Conservation (phyloP, 2,113 vertebrate species). For the Peromyscus californicus region DNA sequence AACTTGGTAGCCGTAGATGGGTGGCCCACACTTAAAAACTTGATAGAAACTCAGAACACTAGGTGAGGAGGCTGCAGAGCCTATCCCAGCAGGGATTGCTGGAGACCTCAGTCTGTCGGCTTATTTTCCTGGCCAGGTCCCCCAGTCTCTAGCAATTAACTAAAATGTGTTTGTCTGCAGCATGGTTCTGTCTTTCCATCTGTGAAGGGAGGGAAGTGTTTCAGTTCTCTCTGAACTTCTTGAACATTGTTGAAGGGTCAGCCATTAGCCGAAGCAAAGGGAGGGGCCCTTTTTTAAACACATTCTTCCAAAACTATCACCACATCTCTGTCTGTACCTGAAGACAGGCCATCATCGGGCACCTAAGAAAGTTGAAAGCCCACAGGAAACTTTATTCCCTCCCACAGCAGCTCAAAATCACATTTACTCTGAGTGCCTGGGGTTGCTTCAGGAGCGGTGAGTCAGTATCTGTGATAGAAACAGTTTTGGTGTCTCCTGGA, state of each 20-base stretch:
- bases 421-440: neutral
- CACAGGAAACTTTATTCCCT: neutral
- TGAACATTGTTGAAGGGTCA: neutral
- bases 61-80: neutral
- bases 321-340: neutral
- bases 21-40: neutral
- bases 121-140: neutral
- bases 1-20: neutral
- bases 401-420: neutral
- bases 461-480: neutral
- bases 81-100: fast-evolving
- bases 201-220: neutral
- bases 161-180: neutral
- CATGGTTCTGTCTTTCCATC: neutral
- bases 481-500: neutral
- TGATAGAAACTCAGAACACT: neutral
- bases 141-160: neutral
- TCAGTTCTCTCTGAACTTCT: neutral
- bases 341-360: neutral
- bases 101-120: neutral
- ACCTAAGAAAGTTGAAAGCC: neutral
- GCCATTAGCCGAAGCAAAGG: neutral
- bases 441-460: neutral
- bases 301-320: neutral
- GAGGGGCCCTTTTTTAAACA: neutral